Percentiles rank a stretch among this genome's conserved stretches.
Evolutionary conservation across 1,140 invertebrate species (phyloP).

Genomic region (Orius laevigatus): DNA sequence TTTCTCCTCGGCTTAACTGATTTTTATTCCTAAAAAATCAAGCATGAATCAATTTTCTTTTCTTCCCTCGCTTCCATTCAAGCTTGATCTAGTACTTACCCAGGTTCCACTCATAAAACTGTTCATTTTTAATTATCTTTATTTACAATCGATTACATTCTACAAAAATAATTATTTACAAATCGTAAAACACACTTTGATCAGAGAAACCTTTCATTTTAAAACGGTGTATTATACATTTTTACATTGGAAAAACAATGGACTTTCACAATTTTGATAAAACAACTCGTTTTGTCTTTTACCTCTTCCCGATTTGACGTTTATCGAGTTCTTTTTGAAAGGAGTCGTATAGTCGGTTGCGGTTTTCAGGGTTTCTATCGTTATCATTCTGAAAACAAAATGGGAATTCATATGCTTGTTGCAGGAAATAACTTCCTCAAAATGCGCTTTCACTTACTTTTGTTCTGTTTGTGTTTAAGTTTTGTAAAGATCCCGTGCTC

Average conservation of each 20-base stretch:
- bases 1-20: not conserved
- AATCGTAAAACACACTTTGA: too few species aligned
- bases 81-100: too few species aligned
- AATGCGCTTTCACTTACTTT: conserved; percentile 14
- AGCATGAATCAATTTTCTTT: too few species aligned
- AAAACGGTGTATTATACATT: too few species aligned
- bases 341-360: conserved; percentile 31
- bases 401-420: not conserved
- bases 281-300: not conserved
- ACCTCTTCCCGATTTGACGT: conserved; percentile 35
- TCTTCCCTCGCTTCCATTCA: too few species aligned
- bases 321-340: conserved; percentile 41
- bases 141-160: not conserved
- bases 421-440: not conserved
- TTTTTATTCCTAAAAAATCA: too few species aligned
- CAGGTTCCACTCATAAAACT: too few species aligned
- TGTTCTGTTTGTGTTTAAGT: conserved; percentile 15
- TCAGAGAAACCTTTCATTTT: too few species aligned
- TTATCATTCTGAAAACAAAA: conserved; percentile 2
- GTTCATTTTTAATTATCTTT: too few species aligned
- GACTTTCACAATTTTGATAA: too few species aligned
- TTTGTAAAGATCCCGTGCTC: conserved; percentile 22
- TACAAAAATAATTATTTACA: conserved; percentile 1
- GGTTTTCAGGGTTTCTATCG: not conserved
- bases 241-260: too few species aligned